A percentile compares a stretch with the other conserved stretches of the same genome.
Evolutionary conservation across 92 coral and sea anemone genomes (phyloP).

Genomic region (Phenganax marumi): DNA sequence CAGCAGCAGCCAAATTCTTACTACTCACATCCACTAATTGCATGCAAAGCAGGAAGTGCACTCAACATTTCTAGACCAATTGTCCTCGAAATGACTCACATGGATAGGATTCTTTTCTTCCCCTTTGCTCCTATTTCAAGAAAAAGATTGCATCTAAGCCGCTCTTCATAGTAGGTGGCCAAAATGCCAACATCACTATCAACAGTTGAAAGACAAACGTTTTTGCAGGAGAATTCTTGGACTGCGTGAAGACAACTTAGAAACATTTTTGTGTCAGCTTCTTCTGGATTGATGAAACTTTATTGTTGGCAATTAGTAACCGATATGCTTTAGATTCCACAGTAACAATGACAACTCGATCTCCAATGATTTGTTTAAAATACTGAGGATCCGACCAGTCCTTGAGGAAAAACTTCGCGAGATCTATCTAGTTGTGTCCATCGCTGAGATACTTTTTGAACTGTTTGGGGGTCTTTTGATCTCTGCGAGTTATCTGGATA

Average conservation of each 20-base stretch:
- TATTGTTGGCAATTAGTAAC: not conserved
- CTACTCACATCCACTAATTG: too few species aligned
- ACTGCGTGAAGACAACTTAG: not conserved
- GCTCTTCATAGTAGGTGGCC: constrained; percentile 6
- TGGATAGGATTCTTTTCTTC: constrained; percentile 16
- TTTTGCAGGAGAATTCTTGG: constrained; percentile 2
- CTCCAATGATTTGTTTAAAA: constrained; percentile 16
- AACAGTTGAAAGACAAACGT: too few species aligned
- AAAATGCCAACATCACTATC: constrained; percentile 17
- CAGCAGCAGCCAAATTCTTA: too few species aligned
- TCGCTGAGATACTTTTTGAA: not conserved
- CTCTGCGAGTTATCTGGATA: too few species aligned
- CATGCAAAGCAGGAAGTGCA: too few species aligned
- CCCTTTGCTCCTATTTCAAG: constrained; percentile 21
- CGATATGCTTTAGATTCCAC: constrained; percentile 8
- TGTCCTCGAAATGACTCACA: not conserved
- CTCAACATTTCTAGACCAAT: too few species aligned
- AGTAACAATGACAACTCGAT: not conserved
- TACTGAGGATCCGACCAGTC: constrained; percentile 18
- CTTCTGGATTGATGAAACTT: constrained; percentile 5
- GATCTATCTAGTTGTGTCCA: not conserved
- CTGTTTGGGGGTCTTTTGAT: too few species aligned
- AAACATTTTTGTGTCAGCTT: too few species aligned
- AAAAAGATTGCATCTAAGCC: not conserved
- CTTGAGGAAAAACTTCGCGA: too few species aligned